Percentiles rank a stretch among this genome's conserved stretches.
These are phyloP conservation scores for Strongylocentrotus purpuratus DNA, from an alignment of 35 echinoderm and acorn worm species.

Conservation along the genomic window DNA sequence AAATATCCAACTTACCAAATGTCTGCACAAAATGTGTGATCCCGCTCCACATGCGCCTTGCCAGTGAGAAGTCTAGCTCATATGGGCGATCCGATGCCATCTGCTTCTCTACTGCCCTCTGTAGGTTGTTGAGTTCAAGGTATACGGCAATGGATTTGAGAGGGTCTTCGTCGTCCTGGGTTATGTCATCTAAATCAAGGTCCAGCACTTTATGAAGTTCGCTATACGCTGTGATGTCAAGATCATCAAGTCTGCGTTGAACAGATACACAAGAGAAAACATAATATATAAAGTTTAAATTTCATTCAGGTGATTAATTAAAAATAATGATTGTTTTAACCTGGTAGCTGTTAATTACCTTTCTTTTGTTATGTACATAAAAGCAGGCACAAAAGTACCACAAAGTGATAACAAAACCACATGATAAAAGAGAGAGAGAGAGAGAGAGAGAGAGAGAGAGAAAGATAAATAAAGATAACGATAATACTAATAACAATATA, in stretches of 20 bases:
- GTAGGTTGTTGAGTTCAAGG: constrained; percentile 30
- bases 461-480: too few species aligned
- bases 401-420: too few species aligned
- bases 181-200: neutral
- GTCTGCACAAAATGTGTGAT: constrained; percentile 10
- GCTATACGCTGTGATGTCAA: neutral
- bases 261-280: neutral
- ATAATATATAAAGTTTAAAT: neutral
- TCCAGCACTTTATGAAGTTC: neutral
- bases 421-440: too few species aligned
- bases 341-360: too few species aligned
- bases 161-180: neutral
- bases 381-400: too few species aligned
- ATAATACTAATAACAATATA: too few species aligned
- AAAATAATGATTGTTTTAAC: too few species aligned
- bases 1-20: neutral
- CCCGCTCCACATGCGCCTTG: constrained; percentile 41
- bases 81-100: neutral
- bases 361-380: too few species aligned
- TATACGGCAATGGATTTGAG: constrained; percentile 26
- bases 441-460: too few species aligned
- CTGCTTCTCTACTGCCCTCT: constrained; percentile 32
- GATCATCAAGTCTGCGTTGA: neutral
- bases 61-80: constrained; percentile 49
- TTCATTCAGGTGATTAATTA: too few species aligned